Evolutionary conservation across 2,113 vertebrate genomes (phyloP), one percentile per base, ranked within the genome.

Genomic region (Euleptes europaea): DNA sequence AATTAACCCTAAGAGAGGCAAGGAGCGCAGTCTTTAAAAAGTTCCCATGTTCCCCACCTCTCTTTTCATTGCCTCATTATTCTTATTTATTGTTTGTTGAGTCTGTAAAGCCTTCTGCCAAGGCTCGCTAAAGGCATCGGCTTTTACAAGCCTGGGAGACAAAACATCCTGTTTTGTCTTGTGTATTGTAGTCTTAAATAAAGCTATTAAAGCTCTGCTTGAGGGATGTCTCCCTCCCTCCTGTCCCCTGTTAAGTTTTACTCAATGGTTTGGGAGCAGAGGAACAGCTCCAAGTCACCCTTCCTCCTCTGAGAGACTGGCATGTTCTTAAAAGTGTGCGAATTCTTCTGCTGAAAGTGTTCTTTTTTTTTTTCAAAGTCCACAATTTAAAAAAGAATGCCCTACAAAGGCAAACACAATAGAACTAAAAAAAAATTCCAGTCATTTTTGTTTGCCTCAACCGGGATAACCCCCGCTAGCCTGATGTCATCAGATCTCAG

Each of bases 231-330:
- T 85, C 8, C 33, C 82, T 84, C 83, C 92, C 83, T 88, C 31
- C 89, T 77, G 91, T 84, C 74, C 40, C 49, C 91, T 90, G 78
- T 88, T 92, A 93, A 93, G 93, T 91, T 88, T 91, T 94, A 78
- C 76, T 85, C 60, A 88, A 35, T 44, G 86, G 60, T 86, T 21
- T 86, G 82, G 88, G 67, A 80, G 77, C 75, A 84, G 75, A 47
- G 49, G 69, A 85, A 31, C 42, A 90, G 90, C 89, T 93, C 88
- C 83, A 70, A 28, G 66, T 3, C 88, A 88, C 90, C 78, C 90
- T 91, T 92, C 35, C 51, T n/a, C 82, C 54, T 57, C 82, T 90
- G 60, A 63, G 26, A 10, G 74, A 60, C 79, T 91, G 60, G 47
- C 42, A 60, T 80, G 44, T n/a, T 72, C 54, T 84, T 79, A 89